These are phyloP conservation scores for Camponotus vicinus DNA, from an alignment of 1,140 invertebrate genomes.

Conservation along the genomic window DNA sequence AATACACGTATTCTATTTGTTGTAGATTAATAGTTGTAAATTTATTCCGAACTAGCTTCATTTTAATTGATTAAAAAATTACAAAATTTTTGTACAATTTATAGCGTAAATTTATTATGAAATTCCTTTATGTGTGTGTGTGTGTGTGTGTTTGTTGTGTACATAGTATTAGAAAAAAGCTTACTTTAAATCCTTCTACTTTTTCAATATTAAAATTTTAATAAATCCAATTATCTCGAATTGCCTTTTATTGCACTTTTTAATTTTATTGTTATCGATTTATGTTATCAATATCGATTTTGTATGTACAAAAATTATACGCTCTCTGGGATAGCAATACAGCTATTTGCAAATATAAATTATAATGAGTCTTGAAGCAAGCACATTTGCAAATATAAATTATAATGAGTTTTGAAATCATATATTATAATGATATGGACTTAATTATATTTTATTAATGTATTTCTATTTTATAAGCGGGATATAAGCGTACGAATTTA, in stretches of 20 bases:
- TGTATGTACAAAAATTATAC: neutral
- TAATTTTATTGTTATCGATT: neutral
- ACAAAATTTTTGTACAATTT: neutral
- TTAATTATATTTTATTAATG: neutral
- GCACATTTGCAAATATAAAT: neutral
- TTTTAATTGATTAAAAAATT: neutral
- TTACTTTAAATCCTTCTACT: neutral
- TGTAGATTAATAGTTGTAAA: neutral
- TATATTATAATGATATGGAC: neutral
- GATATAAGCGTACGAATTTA: neutral
- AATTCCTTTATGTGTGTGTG: too few species aligned
- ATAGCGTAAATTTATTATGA: neutral
- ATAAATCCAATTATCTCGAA: neutral
- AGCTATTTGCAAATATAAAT: neutral
- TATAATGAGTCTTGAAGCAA: neutral
- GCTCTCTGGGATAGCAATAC: neutral
- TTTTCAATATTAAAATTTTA: neutral
- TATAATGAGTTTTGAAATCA: neutral
- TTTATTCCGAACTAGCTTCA: neutral
- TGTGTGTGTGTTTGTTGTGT: neutral
- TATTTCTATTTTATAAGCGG: constrained; percentile 2
- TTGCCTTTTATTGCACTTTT: neutral
- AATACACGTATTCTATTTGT: neutral
- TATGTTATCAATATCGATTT: neutral
- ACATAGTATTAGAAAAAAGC: neutral